Evolutionary conservation across 2,797 vertebrate genomes (phyloP).

Genomic region (Enteromius argenteus): DNA sequence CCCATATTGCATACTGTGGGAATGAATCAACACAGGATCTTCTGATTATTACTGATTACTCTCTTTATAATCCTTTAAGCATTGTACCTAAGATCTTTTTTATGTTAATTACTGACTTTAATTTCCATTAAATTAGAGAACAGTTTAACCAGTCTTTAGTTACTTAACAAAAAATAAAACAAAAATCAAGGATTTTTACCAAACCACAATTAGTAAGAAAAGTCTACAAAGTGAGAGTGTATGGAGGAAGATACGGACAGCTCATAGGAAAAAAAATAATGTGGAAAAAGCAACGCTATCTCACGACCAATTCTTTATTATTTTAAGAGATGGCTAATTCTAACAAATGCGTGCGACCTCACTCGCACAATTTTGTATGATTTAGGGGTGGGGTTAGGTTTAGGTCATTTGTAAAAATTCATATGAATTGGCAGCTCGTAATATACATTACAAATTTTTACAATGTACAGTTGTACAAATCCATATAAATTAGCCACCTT

Average conservation of each 20-base stretch:
- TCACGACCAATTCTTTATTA: too few species aligned
- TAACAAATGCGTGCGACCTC: too few species aligned
- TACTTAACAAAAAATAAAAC: not conserved
- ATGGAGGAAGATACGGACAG: not conserved
- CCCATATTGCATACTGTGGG: constrained; percentile 26
- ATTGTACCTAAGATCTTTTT: not conserved
- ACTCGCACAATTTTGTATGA: too few species aligned
- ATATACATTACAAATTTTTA: too few species aligned
- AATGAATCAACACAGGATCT: constrained; percentile 25
- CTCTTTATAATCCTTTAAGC: constrained; percentile 11
- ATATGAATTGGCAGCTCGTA: too few species aligned
- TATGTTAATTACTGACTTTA: not conserved
- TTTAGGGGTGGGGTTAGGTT: too few species aligned
- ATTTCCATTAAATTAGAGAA: not conserved
- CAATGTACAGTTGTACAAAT: too few species aligned
- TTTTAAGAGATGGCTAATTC: too few species aligned
- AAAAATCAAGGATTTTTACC: not conserved
- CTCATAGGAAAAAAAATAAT: not conserved
- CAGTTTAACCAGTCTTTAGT: too few species aligned
- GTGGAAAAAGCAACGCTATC: not conserved
- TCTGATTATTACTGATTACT: constrained; percentile 12
- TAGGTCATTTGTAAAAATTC: too few species aligned
- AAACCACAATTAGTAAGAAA: not conserved
- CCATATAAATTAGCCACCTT: too few species aligned
- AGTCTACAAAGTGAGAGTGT: not conserved